Evolutionary conservation across 2,888 invertebrate species (phyloP).

Genomic region (Biston betularia): DNA sequence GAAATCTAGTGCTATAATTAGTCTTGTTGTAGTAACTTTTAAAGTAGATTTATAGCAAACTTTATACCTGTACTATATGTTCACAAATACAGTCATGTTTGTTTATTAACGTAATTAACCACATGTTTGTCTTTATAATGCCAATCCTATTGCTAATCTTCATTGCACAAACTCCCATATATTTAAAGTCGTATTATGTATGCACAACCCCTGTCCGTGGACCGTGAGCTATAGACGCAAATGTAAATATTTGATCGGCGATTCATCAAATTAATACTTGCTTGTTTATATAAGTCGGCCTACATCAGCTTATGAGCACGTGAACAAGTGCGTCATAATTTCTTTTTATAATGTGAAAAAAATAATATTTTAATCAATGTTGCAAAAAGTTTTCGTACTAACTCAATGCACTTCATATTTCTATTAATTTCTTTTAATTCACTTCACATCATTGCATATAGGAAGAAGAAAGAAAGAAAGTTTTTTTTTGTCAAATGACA

Average conservation of each 20-base stretch:
- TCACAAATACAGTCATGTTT: background rate
- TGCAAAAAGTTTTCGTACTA: no score
- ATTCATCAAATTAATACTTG: conserved; percentile 77
- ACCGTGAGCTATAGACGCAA: conserved; percentile 64
- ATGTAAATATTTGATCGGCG: conserved; percentile 68
- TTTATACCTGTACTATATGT: background rate
- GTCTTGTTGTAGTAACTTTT: no score
- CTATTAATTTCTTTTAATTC: no score
- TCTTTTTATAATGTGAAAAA: conserved; percentile 35
- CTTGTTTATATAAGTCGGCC: conserved; percentile 46
- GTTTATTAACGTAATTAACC: background rate
- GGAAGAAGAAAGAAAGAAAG: no score
- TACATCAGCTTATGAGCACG: conserved; percentile 30
- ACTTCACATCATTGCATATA: no score
- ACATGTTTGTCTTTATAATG: conserved; percentile 8
- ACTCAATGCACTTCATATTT: no score
- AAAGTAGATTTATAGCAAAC: background rate
- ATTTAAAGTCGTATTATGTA: conserved; percentile 35
- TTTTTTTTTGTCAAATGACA: no score
- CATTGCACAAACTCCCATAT: conserved; percentile 28
- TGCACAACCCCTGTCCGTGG: conserved; percentile 59
- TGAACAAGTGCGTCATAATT: conserved; percentile 34
- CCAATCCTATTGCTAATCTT: conserved; percentile 26
- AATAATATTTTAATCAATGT: background rate
- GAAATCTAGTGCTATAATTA: no score